Evolutionary conservation across 2,113 vertebrate species (phyloP).

Genomic region (Anguilla japonica): DNA sequence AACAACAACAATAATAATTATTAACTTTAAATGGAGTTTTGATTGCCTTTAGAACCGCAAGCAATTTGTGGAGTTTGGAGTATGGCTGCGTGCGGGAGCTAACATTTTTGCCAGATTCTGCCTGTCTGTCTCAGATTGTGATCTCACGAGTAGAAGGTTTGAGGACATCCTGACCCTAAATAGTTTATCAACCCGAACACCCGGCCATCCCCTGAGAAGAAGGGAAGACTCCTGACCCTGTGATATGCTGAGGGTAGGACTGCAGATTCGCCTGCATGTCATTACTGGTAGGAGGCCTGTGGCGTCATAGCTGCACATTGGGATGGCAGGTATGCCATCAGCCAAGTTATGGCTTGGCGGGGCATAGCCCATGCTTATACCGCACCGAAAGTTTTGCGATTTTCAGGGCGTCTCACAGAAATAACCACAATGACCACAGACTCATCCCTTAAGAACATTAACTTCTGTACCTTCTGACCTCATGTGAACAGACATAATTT

Average conservation of each 20-base stretch:
- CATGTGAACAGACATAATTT: no score
- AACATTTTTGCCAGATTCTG: background rate
- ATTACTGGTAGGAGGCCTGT: background rate
- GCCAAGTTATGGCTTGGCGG: no score
- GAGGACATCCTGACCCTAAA: background rate
- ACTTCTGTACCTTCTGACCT: no score
- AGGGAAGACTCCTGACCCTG: background rate
- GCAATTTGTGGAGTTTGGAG: background rate
- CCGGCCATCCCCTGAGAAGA: background rate
- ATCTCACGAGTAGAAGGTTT: background rate
- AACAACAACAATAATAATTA: background rate
- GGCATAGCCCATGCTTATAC: no score
- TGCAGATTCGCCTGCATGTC: background rate
- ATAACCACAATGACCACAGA: no score
- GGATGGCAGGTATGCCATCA: no score
- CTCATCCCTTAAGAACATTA: no score
- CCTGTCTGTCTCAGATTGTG: background rate
- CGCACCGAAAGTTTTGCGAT: no score
- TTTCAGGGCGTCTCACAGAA: no score
- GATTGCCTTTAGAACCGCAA: background rate
- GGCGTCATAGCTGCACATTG: no score
- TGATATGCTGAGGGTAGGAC: background rate
- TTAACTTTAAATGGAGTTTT: background rate
- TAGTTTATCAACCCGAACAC: background rate
- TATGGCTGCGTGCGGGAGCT: background rate